These are phyloP conservation scores for cattle (Bos taurus) DNA, from an alignment of 2,113 vertebrate species.

Conservation along the genomic window DNA sequence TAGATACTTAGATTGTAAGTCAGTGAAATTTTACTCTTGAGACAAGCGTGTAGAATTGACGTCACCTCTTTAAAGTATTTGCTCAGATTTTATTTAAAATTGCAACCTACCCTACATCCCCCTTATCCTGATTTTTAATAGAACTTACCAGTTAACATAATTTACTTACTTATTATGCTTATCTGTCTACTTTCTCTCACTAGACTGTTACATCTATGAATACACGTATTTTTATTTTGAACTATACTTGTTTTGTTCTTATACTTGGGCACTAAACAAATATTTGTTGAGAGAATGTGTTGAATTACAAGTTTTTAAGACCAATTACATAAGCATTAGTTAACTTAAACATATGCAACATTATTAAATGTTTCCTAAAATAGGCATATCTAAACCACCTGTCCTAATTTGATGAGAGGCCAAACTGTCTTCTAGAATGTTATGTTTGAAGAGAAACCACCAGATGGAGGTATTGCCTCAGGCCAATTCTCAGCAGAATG, in stretches of 20 bases:
- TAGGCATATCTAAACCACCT: neutral
- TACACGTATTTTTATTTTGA: neutral
- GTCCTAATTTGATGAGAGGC: neutral
- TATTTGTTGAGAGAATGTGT: neutral
- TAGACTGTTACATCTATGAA: neutral
- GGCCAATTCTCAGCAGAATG: neutral
- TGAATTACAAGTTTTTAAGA: neutral
- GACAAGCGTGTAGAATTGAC: neutral
- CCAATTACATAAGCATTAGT: neutral
- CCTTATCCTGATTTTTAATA: neutral
- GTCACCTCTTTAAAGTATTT: neutral
- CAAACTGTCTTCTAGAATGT: neutral
- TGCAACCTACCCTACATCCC: neutral
- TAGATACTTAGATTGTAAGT: neutral
- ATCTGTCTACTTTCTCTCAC: neutral
- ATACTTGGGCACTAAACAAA: neutral
- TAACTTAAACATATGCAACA: neutral
- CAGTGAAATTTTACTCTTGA: neutral
- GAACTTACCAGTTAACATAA: neutral
- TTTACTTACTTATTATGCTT: neutral
- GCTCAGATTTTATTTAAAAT: neutral
- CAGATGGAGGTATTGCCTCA: conserved; percentile 31
- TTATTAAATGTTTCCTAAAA: neutral
- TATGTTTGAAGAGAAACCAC: conserved; percentile 13
- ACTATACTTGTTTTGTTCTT: neutral